Base-by-base conservation (phyloP, 2,888 invertebrate species). In the Gibbula magus region DNA sequence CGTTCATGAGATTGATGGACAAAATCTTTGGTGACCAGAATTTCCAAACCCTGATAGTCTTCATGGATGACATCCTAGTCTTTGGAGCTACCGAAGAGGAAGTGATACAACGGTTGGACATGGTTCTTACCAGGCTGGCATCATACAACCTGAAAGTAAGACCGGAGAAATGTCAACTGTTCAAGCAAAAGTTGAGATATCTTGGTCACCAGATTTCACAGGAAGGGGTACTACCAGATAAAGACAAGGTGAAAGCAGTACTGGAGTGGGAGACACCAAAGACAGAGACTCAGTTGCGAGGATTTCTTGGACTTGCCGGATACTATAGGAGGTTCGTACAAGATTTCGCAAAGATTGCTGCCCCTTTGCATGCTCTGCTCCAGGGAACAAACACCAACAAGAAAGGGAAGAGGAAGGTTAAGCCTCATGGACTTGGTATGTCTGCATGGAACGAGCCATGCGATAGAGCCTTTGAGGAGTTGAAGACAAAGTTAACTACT, bases 1-100 rank as follows among this genome's bases (percentile, higher is more conserved):
- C 83, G 1, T 86, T 86, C 77, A 56, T 75, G 75, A n/a, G 82
- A n/a, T 25, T 84, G 22, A 82, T 86, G 84, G 78, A 85, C 25
- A 54, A 29, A 32, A 45, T 45, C 8, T 79, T 85, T 45, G 81
- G 83, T 1, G 84, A 83, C 70, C 67, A 81, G 29, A 81, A 74
- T n/a, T 81, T 83, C 22, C 78, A 78, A n/a, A 75, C 53, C 18
- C 25, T 86, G 2, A 39, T 84, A n/a, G n/a, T n/a, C n/a, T n/a
- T n/a, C n/a, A n/a, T 86, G 45, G 84, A 86, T 67, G 86, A 86
- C 51, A 81, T 87, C 39, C 35, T 86, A 45, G 82, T 86, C 0
- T 86, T 81, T 75, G 81, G 81, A 2, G 18, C 18, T 20, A 83
- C 84, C 3, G 83, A 82, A 35, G 79, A 84, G 18, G 83, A 85